Conservation (phyloP, 2,888 invertebrate genomes). For the Cynaeus angustus region DNA sequence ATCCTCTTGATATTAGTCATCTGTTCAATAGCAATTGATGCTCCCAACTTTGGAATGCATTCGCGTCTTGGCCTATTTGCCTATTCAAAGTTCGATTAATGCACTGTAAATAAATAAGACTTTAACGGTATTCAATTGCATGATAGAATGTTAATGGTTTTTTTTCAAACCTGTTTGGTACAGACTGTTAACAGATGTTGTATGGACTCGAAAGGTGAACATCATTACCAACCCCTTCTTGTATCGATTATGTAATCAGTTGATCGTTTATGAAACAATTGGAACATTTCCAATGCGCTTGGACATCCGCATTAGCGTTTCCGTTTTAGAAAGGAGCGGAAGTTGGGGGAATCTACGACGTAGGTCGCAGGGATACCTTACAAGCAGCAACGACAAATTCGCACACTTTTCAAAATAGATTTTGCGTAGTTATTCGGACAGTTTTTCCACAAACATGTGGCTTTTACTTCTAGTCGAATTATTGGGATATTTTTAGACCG, state of each 20-base stretch:
- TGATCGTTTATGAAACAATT: constrained; percentile 8
- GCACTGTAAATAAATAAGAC: constrained; percentile 5
- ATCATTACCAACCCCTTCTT: background rate
- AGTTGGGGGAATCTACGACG: background rate
- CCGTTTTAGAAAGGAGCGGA: background rate
- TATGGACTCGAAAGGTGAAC: background rate
- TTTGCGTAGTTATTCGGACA: too few relatives aligned
- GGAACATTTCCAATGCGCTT: background rate
- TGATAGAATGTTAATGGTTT: constrained; percentile 4
- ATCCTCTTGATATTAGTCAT: too few relatives aligned
- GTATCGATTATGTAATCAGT: constrained; percentile 8
- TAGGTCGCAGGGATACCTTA: too few relatives aligned
- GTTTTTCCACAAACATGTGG: too few relatives aligned
- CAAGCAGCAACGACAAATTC: too few relatives aligned
- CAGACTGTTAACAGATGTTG: background rate
- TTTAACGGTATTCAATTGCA: constrained; percentile 11
- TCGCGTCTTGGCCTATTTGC: background rate
- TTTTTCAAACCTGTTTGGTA: constrained; percentile 2
- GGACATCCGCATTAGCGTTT: constrained; percentile 21
- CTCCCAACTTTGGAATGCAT: too few relatives aligned
- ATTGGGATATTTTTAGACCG: too few relatives aligned
- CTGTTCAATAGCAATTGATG: too few relatives aligned
- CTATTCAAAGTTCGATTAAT: constrained; percentile 9
- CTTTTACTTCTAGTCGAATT: too few relatives aligned
- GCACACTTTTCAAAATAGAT: too few relatives aligned